These are phyloP conservation scores for Asobara japonica DNA, from an alignment of 1,140 invertebrate species.

Conservation along the genomic window DNA sequence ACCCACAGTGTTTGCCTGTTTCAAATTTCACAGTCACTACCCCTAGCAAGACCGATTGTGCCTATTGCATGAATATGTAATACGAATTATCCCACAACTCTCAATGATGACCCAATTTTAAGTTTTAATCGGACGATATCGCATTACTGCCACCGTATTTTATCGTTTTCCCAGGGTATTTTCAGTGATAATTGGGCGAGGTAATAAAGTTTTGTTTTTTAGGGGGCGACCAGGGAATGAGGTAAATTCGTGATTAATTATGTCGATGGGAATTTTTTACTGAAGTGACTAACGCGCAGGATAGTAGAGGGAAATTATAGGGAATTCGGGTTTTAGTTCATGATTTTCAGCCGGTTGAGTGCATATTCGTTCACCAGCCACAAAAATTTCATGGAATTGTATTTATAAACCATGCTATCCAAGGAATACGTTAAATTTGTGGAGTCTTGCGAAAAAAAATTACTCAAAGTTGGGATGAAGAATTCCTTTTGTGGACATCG, in stretches of 20 bases:
- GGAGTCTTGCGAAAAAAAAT: too few species aligned
- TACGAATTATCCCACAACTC: conserved; percentile 1
- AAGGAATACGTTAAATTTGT: too few species aligned
- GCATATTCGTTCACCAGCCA: too few species aligned
- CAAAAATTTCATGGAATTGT: too few species aligned
- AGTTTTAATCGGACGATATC: neutral
- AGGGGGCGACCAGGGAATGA: too few species aligned
- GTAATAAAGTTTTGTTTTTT: neutral
- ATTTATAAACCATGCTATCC: too few species aligned
- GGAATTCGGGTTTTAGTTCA: too few species aligned
- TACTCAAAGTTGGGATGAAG: too few species aligned
- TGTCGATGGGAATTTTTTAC: neutral
- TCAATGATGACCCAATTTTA: neutral
- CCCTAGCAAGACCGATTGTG: neutral
- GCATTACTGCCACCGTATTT: neutral
- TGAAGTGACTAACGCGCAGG: too few species aligned
- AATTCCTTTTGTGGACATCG: too few species aligned
- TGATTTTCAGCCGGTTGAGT: too few species aligned
- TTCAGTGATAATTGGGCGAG: neutral
- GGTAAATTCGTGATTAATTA: neutral
- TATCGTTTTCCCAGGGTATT: neutral
- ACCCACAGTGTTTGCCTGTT: conserved; percentile 2
- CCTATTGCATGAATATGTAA: neutral
- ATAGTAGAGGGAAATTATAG: neutral
- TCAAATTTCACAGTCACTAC: neutral